Base-by-base conservation (phyloP, 2,888 invertebrate species). In the Tachina grossa region DNA sequence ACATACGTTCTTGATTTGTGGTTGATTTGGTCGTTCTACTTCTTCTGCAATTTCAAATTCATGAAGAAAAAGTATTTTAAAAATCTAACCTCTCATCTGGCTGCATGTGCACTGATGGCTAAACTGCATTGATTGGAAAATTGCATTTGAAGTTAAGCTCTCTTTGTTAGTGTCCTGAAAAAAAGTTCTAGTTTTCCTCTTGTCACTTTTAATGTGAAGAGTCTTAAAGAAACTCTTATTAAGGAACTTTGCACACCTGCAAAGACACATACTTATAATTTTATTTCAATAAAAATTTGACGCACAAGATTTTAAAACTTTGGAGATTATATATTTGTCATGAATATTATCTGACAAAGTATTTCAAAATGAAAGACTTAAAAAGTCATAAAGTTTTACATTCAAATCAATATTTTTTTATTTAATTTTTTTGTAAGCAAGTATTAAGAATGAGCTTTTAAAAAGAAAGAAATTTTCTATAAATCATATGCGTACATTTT, bases 311-410 rank as follows among this genome's bases (percentile, higher is more conserved):
- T 61, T 61, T 78, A 78, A 66, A 74, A 66, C 66, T 41, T 13
- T 4, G 43, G 13, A 74, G 80, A 80, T 80, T 74, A 80, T 65
- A 74, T 74, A 66, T 57, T 43, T 49, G 47, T 22, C 57, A 74
- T 74, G 74, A 57, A 74, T 66, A 31, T 74, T 43, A 66, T 74
- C 57, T 80, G 80, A 74, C 80, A 74, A 80, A 43, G 43, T 49
- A 66, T 57, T 66, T 72, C 22, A 49, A 49, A 51, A 66, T 66
- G 49, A 1, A 43, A 65, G 55, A 66, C 51, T 66, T 80, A 74
- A 71, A 43, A 59, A 80, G 57, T 72, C 72, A 63, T 74, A 59
- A 11, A 74, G 2, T 51, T 69, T 49, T 51, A 57, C n/a, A 49
- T 57, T 66, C 22, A 80, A 80, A 74, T 65, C 72, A 57, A 65